Evolutionary conservation across 2,888 invertebrate species (phyloP).

Genomic region (Hirtodrosophila alboralis): DNA sequence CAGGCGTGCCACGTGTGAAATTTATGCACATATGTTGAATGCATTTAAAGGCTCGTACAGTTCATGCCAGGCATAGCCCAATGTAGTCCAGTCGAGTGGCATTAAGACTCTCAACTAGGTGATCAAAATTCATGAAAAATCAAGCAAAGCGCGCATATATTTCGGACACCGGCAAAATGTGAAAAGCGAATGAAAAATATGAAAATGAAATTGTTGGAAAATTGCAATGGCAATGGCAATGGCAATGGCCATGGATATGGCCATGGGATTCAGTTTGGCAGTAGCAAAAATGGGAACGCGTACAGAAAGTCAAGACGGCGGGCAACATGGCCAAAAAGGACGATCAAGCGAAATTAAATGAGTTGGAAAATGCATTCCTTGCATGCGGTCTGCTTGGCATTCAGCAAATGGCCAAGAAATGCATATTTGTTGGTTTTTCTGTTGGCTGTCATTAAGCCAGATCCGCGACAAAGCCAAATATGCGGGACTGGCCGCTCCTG

Average conservation of each 20-base stretch:
- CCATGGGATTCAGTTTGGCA: neutral
- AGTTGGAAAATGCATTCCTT: constrained; percentile 61
- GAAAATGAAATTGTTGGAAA: constrained; percentile 66
- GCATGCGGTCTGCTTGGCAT: constrained; percentile 26
- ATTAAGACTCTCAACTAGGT: constrained; percentile 51
- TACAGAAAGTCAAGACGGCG: constrained; percentile 26
- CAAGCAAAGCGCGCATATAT: constrained; percentile 48
- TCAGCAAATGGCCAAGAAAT: constrained; percentile 45
- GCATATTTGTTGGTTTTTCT: constrained; percentile 9
- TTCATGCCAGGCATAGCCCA: constrained; percentile 1
- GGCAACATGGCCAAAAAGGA: constrained; percentile 31
- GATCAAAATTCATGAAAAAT: constrained; percentile 64
- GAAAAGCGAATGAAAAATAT: constrained; percentile 47
- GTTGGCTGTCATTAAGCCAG: constrained; percentile 37
- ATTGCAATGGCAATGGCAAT: constrained; percentile 47
- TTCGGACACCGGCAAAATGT: constrained; percentile 29
- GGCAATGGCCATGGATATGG: constrained; percentile 11
- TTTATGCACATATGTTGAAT: constrained; percentile 78
- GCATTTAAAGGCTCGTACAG: constrained; percentile 47
- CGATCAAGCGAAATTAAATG: constrained; percentile 54
- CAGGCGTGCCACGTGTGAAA: constrained; percentile 71
- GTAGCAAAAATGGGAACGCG: constrained; percentile 6
- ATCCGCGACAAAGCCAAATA: constrained; percentile 17
- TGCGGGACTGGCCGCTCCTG: constrained; percentile 17
- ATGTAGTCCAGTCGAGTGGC: constrained; percentile 20